phyloP scores from a whole-genome alignment of 2,113 vertebrate species.

The Amphiprion ocellaris region DNA sequence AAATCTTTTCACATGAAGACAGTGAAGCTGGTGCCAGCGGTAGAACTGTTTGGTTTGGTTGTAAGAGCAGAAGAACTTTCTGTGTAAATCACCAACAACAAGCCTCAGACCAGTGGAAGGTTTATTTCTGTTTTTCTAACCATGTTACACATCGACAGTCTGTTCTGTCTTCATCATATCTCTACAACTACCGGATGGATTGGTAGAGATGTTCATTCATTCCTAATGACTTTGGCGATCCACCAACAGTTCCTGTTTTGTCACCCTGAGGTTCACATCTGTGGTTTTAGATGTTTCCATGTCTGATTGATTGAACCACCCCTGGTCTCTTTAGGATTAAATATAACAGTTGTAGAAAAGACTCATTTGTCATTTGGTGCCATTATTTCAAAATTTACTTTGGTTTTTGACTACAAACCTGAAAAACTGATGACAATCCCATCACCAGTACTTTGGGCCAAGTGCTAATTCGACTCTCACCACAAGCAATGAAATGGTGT shows the following conservation, averaged over 20 bases:
- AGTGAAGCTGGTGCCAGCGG: constrained; percentile 20
- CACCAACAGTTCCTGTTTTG: background rate
- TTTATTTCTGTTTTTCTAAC: background rate
- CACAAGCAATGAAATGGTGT: too few species aligned
- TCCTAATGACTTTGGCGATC: background rate
- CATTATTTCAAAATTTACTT: background rate
- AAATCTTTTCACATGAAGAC: constrained; percentile 7
- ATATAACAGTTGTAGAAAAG: too few species aligned
- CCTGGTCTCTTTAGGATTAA: background rate
- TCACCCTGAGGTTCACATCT: background rate
- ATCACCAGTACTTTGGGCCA: background rate
- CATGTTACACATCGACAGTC: background rate
- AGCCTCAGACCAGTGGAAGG: background rate
- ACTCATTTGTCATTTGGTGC: background rate
- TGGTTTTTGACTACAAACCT: background rate
- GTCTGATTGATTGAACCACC: background rate
- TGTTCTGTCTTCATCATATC: background rate
- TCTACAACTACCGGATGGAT: background rate
- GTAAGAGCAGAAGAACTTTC: constrained; percentile 1
- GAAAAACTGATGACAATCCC: background rate
- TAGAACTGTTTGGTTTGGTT: constrained; percentile 27
- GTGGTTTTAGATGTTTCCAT: background rate
- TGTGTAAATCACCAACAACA: background rate
- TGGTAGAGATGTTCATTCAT: background rate
- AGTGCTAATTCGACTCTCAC: background rate